Conservation (phyloP, 1,140 invertebrate genomes). For the Eulimnadia texana region DNA sequence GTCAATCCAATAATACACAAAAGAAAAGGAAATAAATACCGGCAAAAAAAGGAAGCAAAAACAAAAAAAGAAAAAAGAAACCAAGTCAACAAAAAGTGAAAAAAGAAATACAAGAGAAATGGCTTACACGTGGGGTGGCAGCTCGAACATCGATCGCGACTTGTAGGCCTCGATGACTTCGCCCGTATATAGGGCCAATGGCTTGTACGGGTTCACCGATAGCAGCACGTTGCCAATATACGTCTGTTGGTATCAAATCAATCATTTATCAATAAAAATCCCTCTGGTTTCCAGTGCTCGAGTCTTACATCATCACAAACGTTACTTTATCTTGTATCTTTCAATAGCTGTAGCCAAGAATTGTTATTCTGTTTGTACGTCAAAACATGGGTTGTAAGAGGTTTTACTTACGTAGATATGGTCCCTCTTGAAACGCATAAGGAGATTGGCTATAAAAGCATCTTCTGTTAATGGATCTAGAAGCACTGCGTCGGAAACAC, state of each 20-base stretch:
- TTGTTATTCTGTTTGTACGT: too few species aligned
- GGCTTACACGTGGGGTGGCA: slow-evolving; percentile 77
- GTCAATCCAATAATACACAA: too few species aligned
- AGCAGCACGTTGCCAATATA: slow-evolving; percentile 52
- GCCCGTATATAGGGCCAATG: slow-evolving; percentile 59
- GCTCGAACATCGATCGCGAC: slow-evolving; percentile 58
- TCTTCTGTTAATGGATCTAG: slow-evolving; percentile 59
- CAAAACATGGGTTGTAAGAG: too few species aligned
- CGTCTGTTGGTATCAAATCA: slow-evolving; percentile 41
- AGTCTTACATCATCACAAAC: too few species aligned
- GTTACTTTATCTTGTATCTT: too few species aligned
- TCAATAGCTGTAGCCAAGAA: too few species aligned
- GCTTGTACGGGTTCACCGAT: slow-evolving; percentile 63
- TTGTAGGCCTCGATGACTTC: slow-evolving; percentile 61
- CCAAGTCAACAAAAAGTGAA: too few species aligned
- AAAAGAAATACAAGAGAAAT: too few species aligned
- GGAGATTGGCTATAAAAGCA: slow-evolving; percentile 55
- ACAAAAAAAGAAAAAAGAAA: too few species aligned
- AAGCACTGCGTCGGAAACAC: slow-evolving; percentile 57
- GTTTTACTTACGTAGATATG: slow-evolving; percentile 56
- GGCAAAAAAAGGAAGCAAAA: neutral
- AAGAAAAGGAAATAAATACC: neutral
- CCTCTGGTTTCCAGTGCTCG: too few species aligned
- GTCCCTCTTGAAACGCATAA: slow-evolving; percentile 57
- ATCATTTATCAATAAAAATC: too few species aligned